These are phyloP conservation scores for Tilapia sparmanii DNA, from an alignment of 2,113 vertebrate species.

Conservation along the genomic window DNA sequence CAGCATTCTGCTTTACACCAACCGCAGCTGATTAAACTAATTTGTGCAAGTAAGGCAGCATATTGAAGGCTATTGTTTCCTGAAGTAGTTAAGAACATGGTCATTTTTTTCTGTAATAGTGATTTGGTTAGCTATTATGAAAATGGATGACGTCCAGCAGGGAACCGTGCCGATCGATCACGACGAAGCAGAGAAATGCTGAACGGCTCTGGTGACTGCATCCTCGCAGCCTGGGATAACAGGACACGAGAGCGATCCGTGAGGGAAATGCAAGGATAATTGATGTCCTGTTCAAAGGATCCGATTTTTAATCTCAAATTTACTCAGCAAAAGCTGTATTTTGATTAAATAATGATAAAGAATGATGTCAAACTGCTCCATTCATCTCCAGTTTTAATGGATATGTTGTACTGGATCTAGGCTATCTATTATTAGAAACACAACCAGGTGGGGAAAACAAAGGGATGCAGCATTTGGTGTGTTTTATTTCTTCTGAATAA, in stretches of 20 bases:
- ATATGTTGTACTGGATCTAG: background rate
- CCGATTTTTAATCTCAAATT: background rate
- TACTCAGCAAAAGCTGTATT: background rate
- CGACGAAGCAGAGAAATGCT: constrained; percentile 8
- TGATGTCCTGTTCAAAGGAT: background rate
- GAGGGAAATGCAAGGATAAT: background rate
- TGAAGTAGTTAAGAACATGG: constrained; percentile 20
- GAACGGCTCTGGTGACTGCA: constrained; percentile 15
- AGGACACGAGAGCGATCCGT: background rate
- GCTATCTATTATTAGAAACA: background rate
- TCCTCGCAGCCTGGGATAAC: background rate
- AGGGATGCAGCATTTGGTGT: background rate
- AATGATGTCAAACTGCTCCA: background rate
- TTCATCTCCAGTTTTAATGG: background rate
- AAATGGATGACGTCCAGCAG: constrained; percentile 39
- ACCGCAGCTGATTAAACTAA: background rate
- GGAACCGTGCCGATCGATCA: constrained; percentile 45
- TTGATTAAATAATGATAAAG: background rate
- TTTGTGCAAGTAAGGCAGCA: constrained; percentile 7
- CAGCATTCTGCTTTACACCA: background rate
- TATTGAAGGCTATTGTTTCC: constrained; percentile 31
- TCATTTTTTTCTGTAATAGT: constrained; percentile 36
- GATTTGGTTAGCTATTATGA: constrained; percentile 39
- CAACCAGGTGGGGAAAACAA: background rate
- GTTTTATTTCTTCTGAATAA: background rate